Conservation (phyloP, 53 echinoderm and acorn worm genomes). For the Pentamera pediparva region DNA sequence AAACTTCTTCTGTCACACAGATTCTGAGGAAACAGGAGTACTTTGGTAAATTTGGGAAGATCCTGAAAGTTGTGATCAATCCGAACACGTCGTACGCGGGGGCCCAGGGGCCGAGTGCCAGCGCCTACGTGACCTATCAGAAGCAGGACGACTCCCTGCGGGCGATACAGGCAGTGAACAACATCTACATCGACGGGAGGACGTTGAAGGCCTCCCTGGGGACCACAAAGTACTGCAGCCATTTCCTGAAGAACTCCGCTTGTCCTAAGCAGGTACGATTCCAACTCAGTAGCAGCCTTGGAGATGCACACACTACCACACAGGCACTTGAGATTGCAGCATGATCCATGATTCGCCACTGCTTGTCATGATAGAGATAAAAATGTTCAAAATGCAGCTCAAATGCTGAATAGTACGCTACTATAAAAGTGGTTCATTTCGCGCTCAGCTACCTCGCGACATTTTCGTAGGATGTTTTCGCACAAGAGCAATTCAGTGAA, state of each 20-base stretch:
- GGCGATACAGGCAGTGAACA: conserved; percentile 97
- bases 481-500: too few species aligned
- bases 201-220: conserved; percentile 93
- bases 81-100: conserved; percentile 95
- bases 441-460: too few species aligned
- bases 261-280: conserved; percentile 87
- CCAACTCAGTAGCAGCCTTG: neutral
- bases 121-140: conserved; percentile 97
- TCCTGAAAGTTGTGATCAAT: conserved; percentile 96
- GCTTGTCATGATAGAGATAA: too few species aligned
- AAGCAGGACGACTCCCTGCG: conserved; percentile 79
- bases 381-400: too few species aligned
- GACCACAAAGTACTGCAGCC: conserved; percentile 98
- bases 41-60: conserved; percentile 99
- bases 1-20: conserved; percentile 25
- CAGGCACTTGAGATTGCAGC: neutral
- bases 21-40: conserved; percentile 90
- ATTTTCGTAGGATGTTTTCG: too few species aligned
- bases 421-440: too few species aligned
- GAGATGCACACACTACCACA: neutral
- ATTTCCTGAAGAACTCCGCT: conserved; percentile 86
- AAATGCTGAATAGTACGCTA: too few species aligned
- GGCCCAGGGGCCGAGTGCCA: conserved; percentile 97
- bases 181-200: conserved; percentile 96
- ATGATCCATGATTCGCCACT: too few species aligned